These are phyloP conservation scores for Pollimyrus isidori DNA, from an alignment of 2,113 vertebrate species.

Conservation along the genomic window DNA sequence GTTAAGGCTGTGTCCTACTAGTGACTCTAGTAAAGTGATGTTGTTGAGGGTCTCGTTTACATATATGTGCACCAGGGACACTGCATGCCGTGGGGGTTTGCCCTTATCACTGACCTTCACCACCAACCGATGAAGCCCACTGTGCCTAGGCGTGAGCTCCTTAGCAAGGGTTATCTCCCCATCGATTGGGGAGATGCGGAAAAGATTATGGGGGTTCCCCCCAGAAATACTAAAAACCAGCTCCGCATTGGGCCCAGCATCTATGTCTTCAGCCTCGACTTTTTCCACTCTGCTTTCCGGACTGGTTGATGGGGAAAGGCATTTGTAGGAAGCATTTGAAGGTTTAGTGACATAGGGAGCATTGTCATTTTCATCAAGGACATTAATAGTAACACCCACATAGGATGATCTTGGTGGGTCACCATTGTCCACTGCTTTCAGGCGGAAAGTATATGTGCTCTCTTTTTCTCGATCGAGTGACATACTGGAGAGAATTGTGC, in stretches of 20 bases:
- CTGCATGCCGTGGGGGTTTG: constrained; percentile 81
- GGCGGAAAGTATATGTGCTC: constrained; percentile 91
- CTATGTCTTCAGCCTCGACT: constrained; percentile 90
- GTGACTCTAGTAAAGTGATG: constrained; percentile 80
- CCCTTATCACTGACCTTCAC: constrained; percentile 90
- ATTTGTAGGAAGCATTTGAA: constrained; percentile 86
- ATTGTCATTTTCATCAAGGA: constrained; percentile 96
- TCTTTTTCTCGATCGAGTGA: constrained; percentile 96
- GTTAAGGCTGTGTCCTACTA: constrained; percentile 92
- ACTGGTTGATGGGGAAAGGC: constrained; percentile 77
- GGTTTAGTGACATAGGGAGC: constrained; percentile 90
- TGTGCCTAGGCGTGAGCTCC: constrained; percentile 84
- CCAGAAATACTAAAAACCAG: constrained; percentile 83
- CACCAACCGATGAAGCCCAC: constrained; percentile 88
- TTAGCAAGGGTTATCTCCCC: constrained; percentile 92
- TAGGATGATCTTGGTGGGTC: constrained; percentile 91
- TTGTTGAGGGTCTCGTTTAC: constrained; percentile 94
- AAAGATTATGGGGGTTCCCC: constrained; percentile 91
- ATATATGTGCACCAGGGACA: constrained; percentile 88
- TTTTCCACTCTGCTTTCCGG: constrained; percentile 85
- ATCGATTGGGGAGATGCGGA: constrained; percentile 81
- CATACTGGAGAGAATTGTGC: constrained; percentile 94
- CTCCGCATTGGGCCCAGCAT: constrained; percentile 85
- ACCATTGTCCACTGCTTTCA: constrained; percentile 87
- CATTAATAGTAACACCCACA: constrained; percentile 92